A percentile compares a stretch with the other conserved stretches of the same genome.
phyloP scores from a whole-genome alignment of 1,140 invertebrate genomes.

The Diplogasteroides magnus region DNA sequence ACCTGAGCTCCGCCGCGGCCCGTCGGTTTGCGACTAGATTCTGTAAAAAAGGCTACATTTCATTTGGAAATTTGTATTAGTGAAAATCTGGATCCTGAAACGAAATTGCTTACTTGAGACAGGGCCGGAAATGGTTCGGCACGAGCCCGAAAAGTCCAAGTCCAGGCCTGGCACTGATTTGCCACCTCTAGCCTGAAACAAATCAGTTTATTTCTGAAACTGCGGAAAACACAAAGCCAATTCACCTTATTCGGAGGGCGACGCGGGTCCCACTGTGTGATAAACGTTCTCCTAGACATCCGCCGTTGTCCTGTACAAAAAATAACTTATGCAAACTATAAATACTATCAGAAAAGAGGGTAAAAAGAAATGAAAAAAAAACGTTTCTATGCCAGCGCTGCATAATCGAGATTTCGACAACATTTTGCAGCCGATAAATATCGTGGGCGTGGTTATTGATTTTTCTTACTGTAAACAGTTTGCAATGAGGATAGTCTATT shows the following conservation, averaged over 20 bases:
- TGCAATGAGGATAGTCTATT: too few relatives aligned
- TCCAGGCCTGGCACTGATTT: background rate
- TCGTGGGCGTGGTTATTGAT: background rate
- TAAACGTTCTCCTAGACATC: background rate
- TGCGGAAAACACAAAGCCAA: background rate
- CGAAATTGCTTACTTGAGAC: too few relatives aligned
- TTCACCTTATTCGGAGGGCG: background rate
- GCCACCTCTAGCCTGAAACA: background rate
- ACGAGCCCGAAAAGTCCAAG: background rate
- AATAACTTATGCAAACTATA: too few relatives aligned
- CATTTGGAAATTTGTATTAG: too few relatives aligned
- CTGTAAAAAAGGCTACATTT: too few relatives aligned
- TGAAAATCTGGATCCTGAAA: too few relatives aligned
- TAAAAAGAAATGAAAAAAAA: background rate
- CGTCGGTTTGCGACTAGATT: too few relatives aligned
- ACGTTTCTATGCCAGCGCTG: background rate
- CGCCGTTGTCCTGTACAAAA: too few relatives aligned
- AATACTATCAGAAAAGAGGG: background rate
- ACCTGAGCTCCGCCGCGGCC: too few relatives aligned
- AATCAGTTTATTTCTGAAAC: background rate
- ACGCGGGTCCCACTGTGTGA: background rate
- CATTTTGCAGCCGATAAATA: background rate
- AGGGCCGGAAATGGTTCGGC: background rate
- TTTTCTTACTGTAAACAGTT: background rate
- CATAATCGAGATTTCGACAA: background rate